Base-by-base conservation (phyloP, 2,797 vertebrate genomes). In the Pseudocheirus occidentalis region DNA sequence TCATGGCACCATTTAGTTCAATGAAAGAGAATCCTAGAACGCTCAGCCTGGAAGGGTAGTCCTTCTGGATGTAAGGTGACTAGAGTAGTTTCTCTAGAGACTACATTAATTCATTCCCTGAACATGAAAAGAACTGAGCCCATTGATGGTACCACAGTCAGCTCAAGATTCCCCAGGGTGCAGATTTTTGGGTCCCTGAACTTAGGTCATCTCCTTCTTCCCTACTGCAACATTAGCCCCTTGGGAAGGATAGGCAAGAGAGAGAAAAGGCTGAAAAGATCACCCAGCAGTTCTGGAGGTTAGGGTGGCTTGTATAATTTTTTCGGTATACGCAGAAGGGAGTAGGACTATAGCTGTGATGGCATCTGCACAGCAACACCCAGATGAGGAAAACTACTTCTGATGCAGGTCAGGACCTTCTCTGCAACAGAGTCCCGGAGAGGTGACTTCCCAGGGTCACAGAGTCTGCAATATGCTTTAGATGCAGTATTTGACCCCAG, bases 261-360 rank as follows among this genome's bases (percentile, higher is more conserved):
- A 11, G 3, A 24, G 1, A 73, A 73, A 40, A 27, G 73, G 24
- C 73, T 81, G 66, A 40, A 73, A 73, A 73, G 62, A 40, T 73
- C 66, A 24, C 16, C 62, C 66, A 81, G n/a, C 2, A 95, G 31
- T 55, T 94, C 94, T 96, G 89, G 73, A 92, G 95, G 81, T 90
- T 93, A 46, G 95, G 16, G 95, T 73, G 89, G 92, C 54, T 10
- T 62, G 27, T 40, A 91, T 87, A 93, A 92, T n/a, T n/a, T n/a
- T n/a, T n/a, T n/a, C n/a, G n/a, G n/a, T n/a, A n/a, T n/a, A n/a
- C n/a, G n/a, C n/a, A n/a, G n/a, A 73, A 73, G 18, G 13, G 21
- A 81, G 62, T n/a, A 40, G 24, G 3, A 46, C 46, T 27, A 21
- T 27, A 50, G 73, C 73, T 87, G 21, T 87, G 40, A 87, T 11